Evolutionary conservation across 2,888 invertebrate species (phyloP), one percentile per base, ranked within the genome.

Genomic region (Lasioglossum leucozonium): DNA sequence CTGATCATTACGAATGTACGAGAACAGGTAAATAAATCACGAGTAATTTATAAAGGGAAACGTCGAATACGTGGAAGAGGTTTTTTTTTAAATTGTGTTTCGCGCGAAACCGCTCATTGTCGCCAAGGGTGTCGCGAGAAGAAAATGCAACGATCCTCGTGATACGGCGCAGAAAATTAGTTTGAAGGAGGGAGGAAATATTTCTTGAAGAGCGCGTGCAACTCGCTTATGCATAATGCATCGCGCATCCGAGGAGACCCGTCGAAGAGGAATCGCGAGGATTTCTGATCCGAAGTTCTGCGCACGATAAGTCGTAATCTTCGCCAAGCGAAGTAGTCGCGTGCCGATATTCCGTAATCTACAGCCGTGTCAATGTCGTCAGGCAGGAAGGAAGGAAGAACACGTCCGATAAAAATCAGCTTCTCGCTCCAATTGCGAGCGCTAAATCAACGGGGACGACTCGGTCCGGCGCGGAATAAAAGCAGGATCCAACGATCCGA

Each of bases 401-500:
- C 11, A 16, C 67, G 26, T 34, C 69, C 67, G 81, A 81, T 67
- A 47, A 75, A 78, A 75, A 77, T 82, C 82, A 58, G 62, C 67
- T 82, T 78, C 47, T 71, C n/a, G 40, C 40, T 47, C 42, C 42
- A 44, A 55, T 82, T 47, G 75, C 51, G 73, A 40, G 44, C 80
- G 71, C 37, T 8, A 40, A 81, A 79, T 65, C 73, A 47, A 62
- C 47, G n/a, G 37, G 30, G 51, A 58, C 55, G 73, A 13, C 44
- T 62, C 65, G 74, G 22, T 71, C 51, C 77, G 74, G 58, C 22
- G 18, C 47, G 75, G 74, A 82, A 85, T 79, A 85, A 85, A 85
- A 79, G 80, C 42, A 51, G n/a, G 37, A 72, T 81, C 79, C 77
- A 77, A 85, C 82, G 55, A 79, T 87, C 79, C 82, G 82, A 85